These are phyloP conservation scores for Panthera tigris DNA, from an alignment of 2,113 vertebrate species.

Conservation along the genomic window DNA sequence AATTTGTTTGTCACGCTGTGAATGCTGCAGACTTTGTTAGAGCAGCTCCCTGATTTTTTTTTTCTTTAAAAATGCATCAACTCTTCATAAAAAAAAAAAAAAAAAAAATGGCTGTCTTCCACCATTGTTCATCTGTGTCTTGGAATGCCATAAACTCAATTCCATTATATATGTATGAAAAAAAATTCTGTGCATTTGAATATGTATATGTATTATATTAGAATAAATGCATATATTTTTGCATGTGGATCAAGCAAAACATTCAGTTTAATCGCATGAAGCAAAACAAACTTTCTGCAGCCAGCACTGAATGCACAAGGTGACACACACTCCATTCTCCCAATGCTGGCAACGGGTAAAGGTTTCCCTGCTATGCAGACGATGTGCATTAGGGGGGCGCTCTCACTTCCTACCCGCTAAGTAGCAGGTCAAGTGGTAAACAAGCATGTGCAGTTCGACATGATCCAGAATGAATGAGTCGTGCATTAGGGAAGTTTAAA, in stretches of 20 bases:
- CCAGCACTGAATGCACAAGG: not conserved
- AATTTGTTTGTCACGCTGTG: slow-evolving; percentile 90
- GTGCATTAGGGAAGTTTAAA: slow-evolving; percentile 54
- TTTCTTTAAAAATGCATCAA: slow-evolving; percentile 82
- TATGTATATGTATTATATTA: not conserved
- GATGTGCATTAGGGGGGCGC: not conserved
- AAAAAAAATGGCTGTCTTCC: slow-evolving; percentile 82
- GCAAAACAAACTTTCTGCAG: slow-evolving; percentile 49
- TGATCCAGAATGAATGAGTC: slow-evolving; percentile 67
- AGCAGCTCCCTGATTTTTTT: slow-evolving; percentile 79
- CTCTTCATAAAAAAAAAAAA: slow-evolving; percentile 65
- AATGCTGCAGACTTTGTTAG: slow-evolving; percentile 84
- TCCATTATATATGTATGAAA: not conserved
- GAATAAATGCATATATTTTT: slow-evolving; percentile 57
- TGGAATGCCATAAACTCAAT: slow-evolving; percentile 64
- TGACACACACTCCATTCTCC: not conserved
- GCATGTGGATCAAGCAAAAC: slow-evolving; percentile 29
- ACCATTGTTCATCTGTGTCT: slow-evolving; percentile 82
- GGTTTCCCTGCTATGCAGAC: not conserved
- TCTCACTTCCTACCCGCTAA: slow-evolving; percentile 51
- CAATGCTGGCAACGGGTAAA: not conserved
- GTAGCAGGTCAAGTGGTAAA: slow-evolving; percentile 64
- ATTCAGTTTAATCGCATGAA: slow-evolving; percentile 49
- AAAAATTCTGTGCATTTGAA: slow-evolving; percentile 36
- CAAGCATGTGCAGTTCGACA: slow-evolving; percentile 54